Evolutionary conservation across 2,113 vertebrate species (phyloP).

Genomic region (Eptatretus burgeri): DNA sequence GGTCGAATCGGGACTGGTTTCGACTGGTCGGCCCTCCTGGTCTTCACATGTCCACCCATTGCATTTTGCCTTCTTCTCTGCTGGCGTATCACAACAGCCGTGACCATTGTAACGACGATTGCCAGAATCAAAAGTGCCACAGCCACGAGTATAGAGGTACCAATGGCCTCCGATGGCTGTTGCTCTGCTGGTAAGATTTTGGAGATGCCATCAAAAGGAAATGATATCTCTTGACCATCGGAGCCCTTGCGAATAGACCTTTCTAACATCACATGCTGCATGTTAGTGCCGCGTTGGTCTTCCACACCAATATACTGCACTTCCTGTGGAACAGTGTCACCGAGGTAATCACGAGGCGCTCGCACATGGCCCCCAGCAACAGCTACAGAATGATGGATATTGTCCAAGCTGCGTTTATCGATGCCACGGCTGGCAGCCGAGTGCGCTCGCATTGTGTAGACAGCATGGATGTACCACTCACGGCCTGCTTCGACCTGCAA

Average conservation of each 20-base stretch:
- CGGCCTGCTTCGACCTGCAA: constrained; percentile 46
- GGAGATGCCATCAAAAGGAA: constrained; percentile 15
- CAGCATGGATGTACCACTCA: constrained; percentile 71
- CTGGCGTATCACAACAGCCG: constrained; percentile 21
- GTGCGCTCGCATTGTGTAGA: constrained; percentile 61
- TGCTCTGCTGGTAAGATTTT: constrained; percentile 21
- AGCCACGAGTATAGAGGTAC: constrained; percentile 22
- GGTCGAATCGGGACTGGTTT: too few relatives aligned
- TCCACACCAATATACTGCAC: constrained; percentile 29
- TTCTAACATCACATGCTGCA: constrained; percentile 47
- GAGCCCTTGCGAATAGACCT: constrained; percentile 17
- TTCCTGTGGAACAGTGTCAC: constrained; percentile 14
- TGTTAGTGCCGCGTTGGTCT: constrained; percentile 53
- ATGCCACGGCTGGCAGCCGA: constrained; percentile 27
- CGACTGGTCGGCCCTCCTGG: constrained; percentile 12
- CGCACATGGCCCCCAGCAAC: constrained; percentile 9
- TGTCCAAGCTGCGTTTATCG: constrained; percentile 47
- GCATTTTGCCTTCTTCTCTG: constrained; percentile 17
- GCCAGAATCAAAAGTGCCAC: constrained; percentile 25
- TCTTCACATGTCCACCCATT: constrained; percentile 21
- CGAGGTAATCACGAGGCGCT: constrained; percentile 17
- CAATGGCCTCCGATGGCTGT: constrained; percentile 14
- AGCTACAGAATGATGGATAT: constrained; percentile 21
- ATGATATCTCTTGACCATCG: constrained; percentile 13
- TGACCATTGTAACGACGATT: constrained; percentile 18